Base-by-base conservation (phyloP, 2,888 invertebrate species). In the Lobophora halterata region DNA sequence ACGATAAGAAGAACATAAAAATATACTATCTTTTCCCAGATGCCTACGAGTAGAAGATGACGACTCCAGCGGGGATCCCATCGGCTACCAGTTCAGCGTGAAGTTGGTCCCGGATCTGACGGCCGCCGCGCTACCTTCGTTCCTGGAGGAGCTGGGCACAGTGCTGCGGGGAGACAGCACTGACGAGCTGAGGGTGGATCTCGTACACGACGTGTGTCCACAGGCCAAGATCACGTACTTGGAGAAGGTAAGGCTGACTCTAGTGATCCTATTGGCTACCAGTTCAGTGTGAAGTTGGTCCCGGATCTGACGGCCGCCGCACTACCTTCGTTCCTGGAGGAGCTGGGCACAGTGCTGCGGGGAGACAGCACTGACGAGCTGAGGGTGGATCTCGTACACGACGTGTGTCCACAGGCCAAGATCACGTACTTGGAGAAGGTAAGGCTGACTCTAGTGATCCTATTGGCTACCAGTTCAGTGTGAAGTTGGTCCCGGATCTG, bases 361-460 rank as follows among this genome's bases (percentile, higher is more conserved):
- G 24, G 29, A 0, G 60, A 51, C 4, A 32, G 42, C n/a, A 48
- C 61, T n/a, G 63, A 73, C 32, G 67, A 70, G 31, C 61, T 65
- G 20, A 60, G 55, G 7, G 86, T 90, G 20, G 61, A 74, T 23
- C 74, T 90, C 65, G 39, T 46, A 2, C 63, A 55, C 1, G 85
- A 89, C 13, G 73, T 89, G 10, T 90, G 90, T 55, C 87, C 88
- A 2, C 82, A 88, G 47, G 79, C 86, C 0, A 70, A 75, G 1
- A 71, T 89, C 28, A 88, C 83, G 0, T 89, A 89, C 59, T 70
- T 90, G 28, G 88, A 90, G 14, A 91, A 90, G 85, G 90, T 89
- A 47, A 44, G 58, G 49, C 8, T 16, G 2, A 9, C 1, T 2
- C 5, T 5, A n/a, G 74, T 1, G 63, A 55, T 0, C 79, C 86